Percentiles rank a stretch among this genome's conserved stretches.
Evolutionary conservation across 1,140 invertebrate species (phyloP).

Genomic region (Anagrus nilaparvatae): DNA sequence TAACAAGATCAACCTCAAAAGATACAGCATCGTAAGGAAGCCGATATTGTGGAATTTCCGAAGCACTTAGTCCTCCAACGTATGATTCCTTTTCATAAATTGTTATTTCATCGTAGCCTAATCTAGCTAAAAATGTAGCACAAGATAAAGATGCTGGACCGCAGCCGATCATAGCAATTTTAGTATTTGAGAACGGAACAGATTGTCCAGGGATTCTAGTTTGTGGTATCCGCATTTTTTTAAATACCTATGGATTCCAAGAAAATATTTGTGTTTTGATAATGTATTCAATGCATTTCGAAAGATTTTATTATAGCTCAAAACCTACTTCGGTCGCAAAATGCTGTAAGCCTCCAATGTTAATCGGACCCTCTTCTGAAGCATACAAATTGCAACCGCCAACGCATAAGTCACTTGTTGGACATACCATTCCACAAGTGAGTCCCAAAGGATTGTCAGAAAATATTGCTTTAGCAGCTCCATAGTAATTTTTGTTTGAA

Average conservation of each 20-base stretch:
- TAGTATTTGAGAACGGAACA: constrained; percentile 53
- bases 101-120: constrained; percentile 86
- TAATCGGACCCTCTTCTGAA: constrained; percentile 93
- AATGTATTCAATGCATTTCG: not conserved
- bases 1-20: constrained; percentile 87
- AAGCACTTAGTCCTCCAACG: constrained; percentile 82
- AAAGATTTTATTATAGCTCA: too few relatives aligned
- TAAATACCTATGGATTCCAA: constrained; percentile 60
- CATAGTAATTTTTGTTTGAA: constrained; percentile 97
- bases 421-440: constrained; percentile 98
- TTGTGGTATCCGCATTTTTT: constrained; percentile 86
- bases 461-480: constrained; percentile 91
- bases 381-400: constrained; percentile 95
- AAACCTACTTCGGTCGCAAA: constrained; percentile 82
- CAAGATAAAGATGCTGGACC: constrained; percentile 96
- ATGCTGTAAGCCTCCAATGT: constrained; percentile 96
- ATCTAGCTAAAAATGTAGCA: constrained; percentile 84
- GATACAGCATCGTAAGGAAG: constrained; percentile 86
- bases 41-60: constrained; percentile 95
- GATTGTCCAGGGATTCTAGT: constrained; percentile 57
- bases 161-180: constrained; percentile 86
- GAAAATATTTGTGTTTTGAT: not conserved
- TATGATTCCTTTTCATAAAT: constrained; percentile 87
- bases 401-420: constrained; percentile 95
- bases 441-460: constrained; percentile 95